Conservation (phyloP, 2,113 vertebrate genomes). For the Athene noctua region DNA sequence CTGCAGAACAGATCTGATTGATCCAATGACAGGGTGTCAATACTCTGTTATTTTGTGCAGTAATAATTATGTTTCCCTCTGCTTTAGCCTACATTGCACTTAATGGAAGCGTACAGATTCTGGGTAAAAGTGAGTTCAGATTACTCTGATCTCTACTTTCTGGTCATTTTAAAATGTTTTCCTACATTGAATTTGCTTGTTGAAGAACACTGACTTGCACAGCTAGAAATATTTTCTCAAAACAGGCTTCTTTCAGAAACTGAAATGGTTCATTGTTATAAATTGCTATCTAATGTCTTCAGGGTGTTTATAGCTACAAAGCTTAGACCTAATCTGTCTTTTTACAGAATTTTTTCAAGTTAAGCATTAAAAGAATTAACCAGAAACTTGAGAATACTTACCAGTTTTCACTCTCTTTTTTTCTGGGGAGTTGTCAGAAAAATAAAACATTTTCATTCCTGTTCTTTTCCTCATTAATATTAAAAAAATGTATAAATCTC, state of each 20-base stretch:
- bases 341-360: neutral
- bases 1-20: neutral
- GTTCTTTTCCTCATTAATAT: constrained; percentile 16
- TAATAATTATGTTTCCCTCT: constrained; percentile 9
- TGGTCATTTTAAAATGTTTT: neutral
- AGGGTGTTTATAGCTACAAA: constrained; percentile 44
- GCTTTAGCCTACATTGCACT: neutral
- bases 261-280: neutral
- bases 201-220: neutral
- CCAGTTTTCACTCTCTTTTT: neutral
- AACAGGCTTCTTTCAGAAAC: neutral
- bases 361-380: constrained; percentile 35
- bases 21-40: constrained; percentile 3
- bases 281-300: constrained; percentile 18
- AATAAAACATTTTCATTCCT: neutral
- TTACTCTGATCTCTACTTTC: neutral
- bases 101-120: neutral
- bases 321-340: constrained; percentile 1
- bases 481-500: neutral
- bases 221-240: neutral
- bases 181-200: neutral
- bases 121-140: neutral
- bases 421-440: neutral
- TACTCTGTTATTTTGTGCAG: neutral
- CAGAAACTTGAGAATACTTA: neutral